Evolutionary conservation across 1,140 invertebrate species (phyloP).

Genomic region (Branchinecta lynchi): DNA sequence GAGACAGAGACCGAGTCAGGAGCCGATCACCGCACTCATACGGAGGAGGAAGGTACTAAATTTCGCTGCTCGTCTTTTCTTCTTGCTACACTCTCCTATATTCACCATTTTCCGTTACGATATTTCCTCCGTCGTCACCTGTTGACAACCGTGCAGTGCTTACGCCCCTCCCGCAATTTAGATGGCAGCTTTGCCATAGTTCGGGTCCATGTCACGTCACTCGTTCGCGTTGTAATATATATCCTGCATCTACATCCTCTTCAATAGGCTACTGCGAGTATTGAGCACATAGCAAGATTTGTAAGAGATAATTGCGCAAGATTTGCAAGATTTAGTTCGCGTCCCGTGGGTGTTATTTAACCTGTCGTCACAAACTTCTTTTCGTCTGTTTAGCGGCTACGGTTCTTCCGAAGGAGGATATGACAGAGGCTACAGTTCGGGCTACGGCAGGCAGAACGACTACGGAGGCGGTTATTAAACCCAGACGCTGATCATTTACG

Average conservation of each 20-base stretch:
- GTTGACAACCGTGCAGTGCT: neutral
- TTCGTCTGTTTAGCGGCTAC: neutral
- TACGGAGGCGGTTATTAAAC: neutral
- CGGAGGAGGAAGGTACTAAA: conserved; percentile 6
- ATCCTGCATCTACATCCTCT: neutral
- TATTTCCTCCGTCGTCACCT: neutral
- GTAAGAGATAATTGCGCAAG: too few species aligned
- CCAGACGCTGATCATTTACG: too few species aligned
- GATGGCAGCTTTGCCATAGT: neutral
- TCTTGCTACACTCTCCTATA: neutral
- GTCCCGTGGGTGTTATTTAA: neutral
- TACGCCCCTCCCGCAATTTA: neutral
- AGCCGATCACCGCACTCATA: conserved; percentile 9
- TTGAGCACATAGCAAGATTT: neutral
- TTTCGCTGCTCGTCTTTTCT: neutral
- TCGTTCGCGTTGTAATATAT: neutral
- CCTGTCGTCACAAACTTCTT: neutral
- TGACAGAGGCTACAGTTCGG: conserved; percentile 6
- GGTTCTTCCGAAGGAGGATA: neutral
- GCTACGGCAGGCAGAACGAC: neutral
- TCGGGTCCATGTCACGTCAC: neutral
- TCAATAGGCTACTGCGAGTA: neutral
- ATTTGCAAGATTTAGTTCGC: neutral
- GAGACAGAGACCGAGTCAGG: conserved; percentile 14
- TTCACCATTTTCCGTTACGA: neutral